Evolutionary conservation across 2,797 vertebrate species (phyloP), one percentile per base, ranked within the genome.

Genomic region (Chrysocyon brachyurus): DNA sequence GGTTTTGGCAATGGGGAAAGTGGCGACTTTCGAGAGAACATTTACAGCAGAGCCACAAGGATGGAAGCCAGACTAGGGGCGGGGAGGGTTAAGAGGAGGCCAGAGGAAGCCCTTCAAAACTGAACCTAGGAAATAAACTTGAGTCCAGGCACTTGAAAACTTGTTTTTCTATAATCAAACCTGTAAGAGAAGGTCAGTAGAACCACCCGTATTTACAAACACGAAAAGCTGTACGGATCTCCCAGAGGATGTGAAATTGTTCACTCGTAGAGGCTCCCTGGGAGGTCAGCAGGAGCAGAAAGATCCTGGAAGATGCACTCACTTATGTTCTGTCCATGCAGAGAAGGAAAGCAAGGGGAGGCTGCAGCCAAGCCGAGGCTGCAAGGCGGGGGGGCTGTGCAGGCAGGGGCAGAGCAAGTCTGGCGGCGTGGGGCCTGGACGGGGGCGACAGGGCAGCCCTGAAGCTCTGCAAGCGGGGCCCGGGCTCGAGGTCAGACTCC

Each of bases 51-150:
- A 86, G 61, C 73, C 26, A 21, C 7, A 40, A 92, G 95, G 81
- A 83, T 8, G 36, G 16, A 46, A 86, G 96, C 36, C 72, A 85
- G 83, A 31, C 54, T 11, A 3, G 15, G 46, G 31, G 66, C 0
- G 14, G 68, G 54, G 79, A 52, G 49, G 70, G 75, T 94, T 83
- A 88, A 91, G 90, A 85, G 59, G 86, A 90, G 64, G 82, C 54
- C 86, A 91, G 49, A 82, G 61, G 87, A 93, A 92, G 78, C 28
- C 59, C 90, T 97, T 96, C 87, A 91, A 85, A 97, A 78, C 22
- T 56, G 75, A 90, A 79, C 87, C 77, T 46, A 63, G 90, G 83
- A 91, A 87, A 78, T 49, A 56, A 82, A 81, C 86, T 92, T 28
- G 59, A 72, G 86, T 81, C 54, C 56, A 85, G 77, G n/a, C 66